These are phyloP conservation scores for Hydropsyche betteni DNA, from an alignment of 2,888 invertebrate species.

Conservation along the genomic window DNA sequence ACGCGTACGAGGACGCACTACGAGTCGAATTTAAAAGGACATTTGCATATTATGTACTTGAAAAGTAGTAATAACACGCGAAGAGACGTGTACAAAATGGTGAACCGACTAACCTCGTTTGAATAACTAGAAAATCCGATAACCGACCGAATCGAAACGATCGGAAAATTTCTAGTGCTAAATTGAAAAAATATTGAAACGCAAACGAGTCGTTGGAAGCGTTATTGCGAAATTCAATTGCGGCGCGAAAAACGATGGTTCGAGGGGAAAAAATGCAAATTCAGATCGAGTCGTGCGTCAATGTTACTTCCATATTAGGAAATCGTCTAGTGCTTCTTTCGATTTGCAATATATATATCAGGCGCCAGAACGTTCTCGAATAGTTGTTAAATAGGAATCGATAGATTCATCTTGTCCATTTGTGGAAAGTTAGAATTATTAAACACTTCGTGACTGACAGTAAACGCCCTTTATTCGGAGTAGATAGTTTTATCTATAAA, in stretches of 20 bases:
- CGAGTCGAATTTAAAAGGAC: slow-evolving; percentile 6
- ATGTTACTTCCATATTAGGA: not conserved
- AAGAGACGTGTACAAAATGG: too few species aligned
- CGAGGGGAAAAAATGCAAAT: not conserved
- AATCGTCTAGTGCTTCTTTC: too few species aligned
- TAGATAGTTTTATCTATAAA: too few species aligned
- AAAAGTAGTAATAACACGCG: too few species aligned
- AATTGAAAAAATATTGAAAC: too few species aligned
- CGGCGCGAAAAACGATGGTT: not conserved
- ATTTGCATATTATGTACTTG: not conserved
- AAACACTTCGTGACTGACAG: not conserved
- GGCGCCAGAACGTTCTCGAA: slow-evolving; percentile 6
- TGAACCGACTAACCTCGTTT: too few species aligned
- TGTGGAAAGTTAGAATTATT: slow-evolving; percentile 1
- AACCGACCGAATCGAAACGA: too few species aligned
- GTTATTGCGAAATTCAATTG: too few species aligned
- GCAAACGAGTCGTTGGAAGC: too few species aligned
- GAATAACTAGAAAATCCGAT: too few species aligned
- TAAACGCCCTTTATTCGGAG: not conserved
- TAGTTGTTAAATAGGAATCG: not conserved
- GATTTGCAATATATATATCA: not conserved
- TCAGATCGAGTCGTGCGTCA: not conserved
- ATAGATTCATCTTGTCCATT: slow-evolving; percentile 5
- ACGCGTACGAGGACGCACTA: slow-evolving; percentile 16
- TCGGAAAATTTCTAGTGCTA: too few species aligned